phyloP scores from a whole-genome alignment of 2,888 invertebrate genomes.

The Xylocampa areola region DNA sequence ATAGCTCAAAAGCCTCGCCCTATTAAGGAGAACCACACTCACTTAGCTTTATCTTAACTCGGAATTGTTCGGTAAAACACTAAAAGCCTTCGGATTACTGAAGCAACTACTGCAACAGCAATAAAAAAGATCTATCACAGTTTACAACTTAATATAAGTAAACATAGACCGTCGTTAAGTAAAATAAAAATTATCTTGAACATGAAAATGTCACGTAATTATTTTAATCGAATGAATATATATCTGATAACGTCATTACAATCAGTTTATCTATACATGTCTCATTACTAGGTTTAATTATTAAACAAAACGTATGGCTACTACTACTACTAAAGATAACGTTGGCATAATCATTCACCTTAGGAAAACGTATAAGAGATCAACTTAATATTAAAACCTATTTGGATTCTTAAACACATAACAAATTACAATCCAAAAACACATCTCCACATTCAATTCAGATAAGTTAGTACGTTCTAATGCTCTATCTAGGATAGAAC shows the following conservation, averaged over 20 bases:
- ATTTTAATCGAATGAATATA: too few species aligned
- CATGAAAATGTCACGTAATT: too few species aligned
- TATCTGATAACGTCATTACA: too few species aligned
- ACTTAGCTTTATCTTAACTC: slow-evolving; percentile 35
- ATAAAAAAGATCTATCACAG: slow-evolving; percentile 27
- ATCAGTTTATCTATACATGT: too few species aligned
- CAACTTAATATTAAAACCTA: too few species aligned
- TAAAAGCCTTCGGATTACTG: slow-evolving; percentile 41
- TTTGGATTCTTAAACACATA: too few species aligned
- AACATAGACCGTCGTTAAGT: not conserved
- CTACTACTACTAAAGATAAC: too few species aligned
- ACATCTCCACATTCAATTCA: slow-evolving; percentile 7
- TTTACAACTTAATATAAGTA: slow-evolving; percentile 41
- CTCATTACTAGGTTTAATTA: too few species aligned
- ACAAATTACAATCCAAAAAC: not conserved
- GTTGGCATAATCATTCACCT: too few species aligned
- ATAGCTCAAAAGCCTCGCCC: slow-evolving; percentile 19
- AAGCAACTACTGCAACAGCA: slow-evolving; percentile 15
- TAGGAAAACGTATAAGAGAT: too few species aligned
- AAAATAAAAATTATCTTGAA: too few species aligned
- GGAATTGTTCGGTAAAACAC: slow-evolving; percentile 45
- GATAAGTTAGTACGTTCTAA: slow-evolving; percentile 14
- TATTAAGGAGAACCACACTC: slow-evolving; percentile 25
- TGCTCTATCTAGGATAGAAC: slow-evolving; percentile 42
- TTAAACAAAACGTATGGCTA: too few species aligned